Conservation (phyloP, 1,140 invertebrate species). For the Caenorhabditis inopinata region DNA sequence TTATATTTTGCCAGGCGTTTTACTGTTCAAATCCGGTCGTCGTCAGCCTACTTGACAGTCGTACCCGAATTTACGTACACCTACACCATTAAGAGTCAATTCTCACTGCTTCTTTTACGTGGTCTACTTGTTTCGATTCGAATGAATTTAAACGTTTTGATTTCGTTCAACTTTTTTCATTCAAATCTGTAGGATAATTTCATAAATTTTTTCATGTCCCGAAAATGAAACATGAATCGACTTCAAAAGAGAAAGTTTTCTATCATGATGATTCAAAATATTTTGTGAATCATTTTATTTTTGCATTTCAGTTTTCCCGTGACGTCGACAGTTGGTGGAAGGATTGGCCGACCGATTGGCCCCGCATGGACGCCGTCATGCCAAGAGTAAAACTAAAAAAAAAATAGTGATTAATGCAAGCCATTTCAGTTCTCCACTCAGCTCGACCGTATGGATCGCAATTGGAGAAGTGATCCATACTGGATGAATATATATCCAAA, state of each 20-base stretch:
- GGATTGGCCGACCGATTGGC: conserved; percentile 65
- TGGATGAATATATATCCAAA: conserved; percentile 62
- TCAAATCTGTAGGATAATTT: not conserved
- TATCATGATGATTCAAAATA: conserved; percentile 2
- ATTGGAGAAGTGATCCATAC: conserved; percentile 63
- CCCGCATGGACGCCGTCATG: conserved; percentile 64
- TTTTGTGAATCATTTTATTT: conserved; percentile 33
- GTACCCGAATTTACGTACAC: conserved; percentile 29
- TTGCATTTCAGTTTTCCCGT: conserved; percentile 60
- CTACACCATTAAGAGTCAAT: conserved; percentile 26
- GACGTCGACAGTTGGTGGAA: conserved; percentile 62
- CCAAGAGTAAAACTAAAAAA: conserved; percentile 56
- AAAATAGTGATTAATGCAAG: not conserved
- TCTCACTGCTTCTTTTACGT: not conserved
- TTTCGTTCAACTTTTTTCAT: not conserved
- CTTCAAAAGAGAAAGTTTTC: not conserved
- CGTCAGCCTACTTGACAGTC: conserved; percentile 18
- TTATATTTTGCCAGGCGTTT: conserved; percentile 1
- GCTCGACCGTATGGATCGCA: conserved; percentile 62
- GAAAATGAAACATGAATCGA: not conserved
- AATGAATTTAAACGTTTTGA: not conserved
- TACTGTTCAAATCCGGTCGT: conserved; percentile 33
- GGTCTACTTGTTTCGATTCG: not conserved
- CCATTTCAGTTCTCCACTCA: conserved; percentile 62
- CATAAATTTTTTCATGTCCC: not conserved